Conservation (phyloP, 2,888 invertebrate species). For the Anorthoa munda region DNA sequence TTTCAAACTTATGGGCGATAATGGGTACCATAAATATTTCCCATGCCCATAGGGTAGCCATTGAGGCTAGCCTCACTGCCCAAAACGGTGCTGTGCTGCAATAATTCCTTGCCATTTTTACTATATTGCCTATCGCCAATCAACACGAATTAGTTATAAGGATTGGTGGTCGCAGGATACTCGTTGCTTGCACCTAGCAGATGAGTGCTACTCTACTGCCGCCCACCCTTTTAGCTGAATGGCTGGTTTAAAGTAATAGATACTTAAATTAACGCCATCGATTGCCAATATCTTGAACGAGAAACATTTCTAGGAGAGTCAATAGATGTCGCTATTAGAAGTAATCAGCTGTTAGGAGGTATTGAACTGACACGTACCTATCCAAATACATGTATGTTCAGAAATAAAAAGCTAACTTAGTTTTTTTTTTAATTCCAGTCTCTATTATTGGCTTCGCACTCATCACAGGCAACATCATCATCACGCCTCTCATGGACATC, state of each 20-base stretch:
- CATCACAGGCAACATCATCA: constrained; percentile 90
- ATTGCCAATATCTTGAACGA: not conserved
- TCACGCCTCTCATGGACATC: constrained; percentile 90
- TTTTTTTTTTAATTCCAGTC: constrained; percentile 83
- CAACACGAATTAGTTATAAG: no score
- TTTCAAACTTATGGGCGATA: no score
- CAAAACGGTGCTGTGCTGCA: no score
- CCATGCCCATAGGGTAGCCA: no score
- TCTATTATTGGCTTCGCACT: constrained; percentile 92
- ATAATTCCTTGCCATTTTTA: no score
- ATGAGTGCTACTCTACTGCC: not conserved
- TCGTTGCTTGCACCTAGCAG: not conserved
- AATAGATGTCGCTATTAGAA: not conserved
- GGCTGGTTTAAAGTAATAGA: not conserved
- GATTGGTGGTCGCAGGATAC: no score
- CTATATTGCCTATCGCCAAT: no score
- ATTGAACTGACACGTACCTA: no score
- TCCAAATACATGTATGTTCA: not conserved
- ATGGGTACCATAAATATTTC: no score
- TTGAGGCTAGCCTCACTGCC: no score
- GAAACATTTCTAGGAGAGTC: not conserved
- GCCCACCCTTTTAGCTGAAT: not conserved
- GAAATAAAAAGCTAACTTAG: not conserved
- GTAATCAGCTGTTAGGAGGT: not conserved
- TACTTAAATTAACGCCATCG: not conserved